phyloP scores from a whole-genome alignment of 2,113 vertebrate species.

The Sceloporus tristichus region DNA sequence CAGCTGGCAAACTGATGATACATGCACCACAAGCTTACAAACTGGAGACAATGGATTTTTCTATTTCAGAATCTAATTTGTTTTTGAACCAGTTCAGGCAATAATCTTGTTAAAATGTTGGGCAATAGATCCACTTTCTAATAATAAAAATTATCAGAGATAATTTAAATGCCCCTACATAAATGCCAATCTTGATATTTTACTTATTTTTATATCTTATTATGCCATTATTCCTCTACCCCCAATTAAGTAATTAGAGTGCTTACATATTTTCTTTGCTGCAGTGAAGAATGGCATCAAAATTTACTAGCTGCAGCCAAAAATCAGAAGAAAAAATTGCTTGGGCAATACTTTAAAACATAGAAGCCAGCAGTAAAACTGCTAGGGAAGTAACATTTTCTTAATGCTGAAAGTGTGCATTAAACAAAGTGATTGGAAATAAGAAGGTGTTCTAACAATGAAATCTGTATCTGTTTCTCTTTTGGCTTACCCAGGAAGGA shows the following conservation, averaged over 20 bases:
- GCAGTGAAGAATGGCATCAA: conserved; percentile 47
- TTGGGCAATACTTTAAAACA: conserved; percentile 55
- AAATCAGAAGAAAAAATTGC: conserved; percentile 42
- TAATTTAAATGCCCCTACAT: conserved; percentile 38
- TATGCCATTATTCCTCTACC: conserved; percentile 12
- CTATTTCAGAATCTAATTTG: conserved; percentile 22
- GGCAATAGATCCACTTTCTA: conserved; percentile 41
- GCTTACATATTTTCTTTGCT: conserved; percentile 38
- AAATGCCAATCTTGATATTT: conserved; percentile 42
- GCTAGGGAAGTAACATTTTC: conserved; percentile 49
- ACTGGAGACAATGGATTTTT: background rate
- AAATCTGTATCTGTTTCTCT: background rate
- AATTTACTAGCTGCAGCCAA: conserved; percentile 44
- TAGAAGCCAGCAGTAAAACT: conserved; percentile 59
- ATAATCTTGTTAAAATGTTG: conserved; percentile 54
- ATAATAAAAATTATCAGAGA: conserved; percentile 39
- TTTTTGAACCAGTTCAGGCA: conserved; percentile 33
- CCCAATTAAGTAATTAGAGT: conserved; percentile 50
- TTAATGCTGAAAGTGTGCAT: conserved; percentile 33
- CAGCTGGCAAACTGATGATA: background rate
- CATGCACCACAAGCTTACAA: background rate
- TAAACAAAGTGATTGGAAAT: conserved; percentile 22
- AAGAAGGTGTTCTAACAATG: background rate
- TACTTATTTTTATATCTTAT: conserved; percentile 37
- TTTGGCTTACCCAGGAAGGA: background rate